Percentiles rank a stretch among this genome's conserved stretches.
These are phyloP conservation scores for Scomberomorus guttatus DNA, from an alignment of 2,797 vertebrate genomes.

Conservation along the genomic window DNA sequence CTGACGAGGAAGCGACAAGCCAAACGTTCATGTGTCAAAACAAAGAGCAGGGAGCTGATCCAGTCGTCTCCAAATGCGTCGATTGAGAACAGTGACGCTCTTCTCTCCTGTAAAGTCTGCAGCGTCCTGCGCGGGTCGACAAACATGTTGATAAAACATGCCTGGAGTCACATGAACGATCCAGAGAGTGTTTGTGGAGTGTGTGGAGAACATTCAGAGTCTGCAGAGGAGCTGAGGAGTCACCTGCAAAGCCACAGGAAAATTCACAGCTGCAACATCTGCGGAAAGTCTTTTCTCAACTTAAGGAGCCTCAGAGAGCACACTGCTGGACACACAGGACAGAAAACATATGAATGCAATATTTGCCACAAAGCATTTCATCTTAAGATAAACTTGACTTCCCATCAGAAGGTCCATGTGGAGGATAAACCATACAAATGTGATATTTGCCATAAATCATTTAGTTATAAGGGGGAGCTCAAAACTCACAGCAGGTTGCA, in stretches of 20 bases:
- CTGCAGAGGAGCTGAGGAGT: background rate
- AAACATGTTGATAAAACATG: constrained; percentile 33
- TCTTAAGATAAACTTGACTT: background rate
- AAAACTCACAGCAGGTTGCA: constrained; percentile 20
- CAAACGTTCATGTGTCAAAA: background rate
- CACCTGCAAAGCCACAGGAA: background rate
- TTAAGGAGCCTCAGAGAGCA: background rate
- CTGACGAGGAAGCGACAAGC: background rate
- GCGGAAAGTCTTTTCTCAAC: background rate
- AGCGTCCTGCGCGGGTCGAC: rapidly evolving
- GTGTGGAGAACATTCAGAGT: constrained; percentile 16
- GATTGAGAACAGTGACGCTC: rapidly evolving
- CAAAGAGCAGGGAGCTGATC: background rate
- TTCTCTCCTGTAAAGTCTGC: constrained; percentile 28
- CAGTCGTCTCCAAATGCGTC: background rate
- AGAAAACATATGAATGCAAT: background rate
- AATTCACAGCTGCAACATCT: background rate
- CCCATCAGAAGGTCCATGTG: constrained; percentile 23
- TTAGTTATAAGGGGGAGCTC: constrained; percentile 16
- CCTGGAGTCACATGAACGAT: constrained; percentile 38
- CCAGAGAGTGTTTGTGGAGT: constrained; percentile 16
- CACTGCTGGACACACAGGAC: background rate
- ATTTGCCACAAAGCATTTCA: background rate
- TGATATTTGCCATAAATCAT: constrained; percentile 9
- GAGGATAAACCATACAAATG: constrained; percentile 14